Conservation (phyloP, 2,113 vertebrate species). For the Sander lucioperca region DNA sequence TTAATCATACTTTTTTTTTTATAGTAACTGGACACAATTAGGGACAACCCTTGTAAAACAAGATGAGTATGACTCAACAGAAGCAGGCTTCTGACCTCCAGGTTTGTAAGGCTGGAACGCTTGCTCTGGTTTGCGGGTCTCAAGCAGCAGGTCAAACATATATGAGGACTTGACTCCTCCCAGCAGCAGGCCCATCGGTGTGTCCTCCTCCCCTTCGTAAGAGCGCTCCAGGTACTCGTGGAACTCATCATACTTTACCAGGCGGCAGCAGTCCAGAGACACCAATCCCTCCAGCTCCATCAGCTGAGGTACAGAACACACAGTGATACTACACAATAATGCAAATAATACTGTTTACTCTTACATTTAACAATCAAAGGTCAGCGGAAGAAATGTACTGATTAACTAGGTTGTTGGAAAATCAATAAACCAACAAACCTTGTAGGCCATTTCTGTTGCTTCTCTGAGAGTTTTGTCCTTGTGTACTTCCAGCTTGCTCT, state of each 20-base stretch:
- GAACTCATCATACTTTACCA: constrained; percentile 99
- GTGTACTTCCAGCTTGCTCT: constrained; percentile 98
- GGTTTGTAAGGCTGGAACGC: constrained; percentile 97
- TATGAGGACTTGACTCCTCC: constrained; percentile 98
- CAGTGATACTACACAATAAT: neutral
- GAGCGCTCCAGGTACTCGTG: constrained; percentile 98
- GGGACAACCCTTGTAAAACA: neutral
- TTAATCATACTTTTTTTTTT: neutral
- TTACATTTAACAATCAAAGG: neutral
- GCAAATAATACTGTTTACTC: neutral
- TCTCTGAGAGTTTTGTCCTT: constrained; percentile 96
- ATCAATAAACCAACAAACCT: constrained; percentile 81
- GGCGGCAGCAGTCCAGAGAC: constrained; percentile 93
- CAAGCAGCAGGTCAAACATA: constrained; percentile 97
- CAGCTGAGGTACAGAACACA: constrained; percentile 82
- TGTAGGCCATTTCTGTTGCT: constrained; percentile 95
- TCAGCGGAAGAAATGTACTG: neutral
- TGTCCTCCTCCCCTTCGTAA: constrained; percentile 96
- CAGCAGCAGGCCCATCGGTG: constrained; percentile 94
- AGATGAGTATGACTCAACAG: neutral
- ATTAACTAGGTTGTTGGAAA: neutral
- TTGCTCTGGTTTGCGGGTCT: constrained; percentile 93
- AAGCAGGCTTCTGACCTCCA: constrained; percentile 87
- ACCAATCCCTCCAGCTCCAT: constrained; percentile 93
- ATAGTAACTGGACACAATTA: neutral